A percentile compares a stretch with the other conserved stretches of the same genome.
Evolutionary conservation across 2,113 vertebrate genomes (phyloP).

Genomic region (Pan troglodytes): DNA sequence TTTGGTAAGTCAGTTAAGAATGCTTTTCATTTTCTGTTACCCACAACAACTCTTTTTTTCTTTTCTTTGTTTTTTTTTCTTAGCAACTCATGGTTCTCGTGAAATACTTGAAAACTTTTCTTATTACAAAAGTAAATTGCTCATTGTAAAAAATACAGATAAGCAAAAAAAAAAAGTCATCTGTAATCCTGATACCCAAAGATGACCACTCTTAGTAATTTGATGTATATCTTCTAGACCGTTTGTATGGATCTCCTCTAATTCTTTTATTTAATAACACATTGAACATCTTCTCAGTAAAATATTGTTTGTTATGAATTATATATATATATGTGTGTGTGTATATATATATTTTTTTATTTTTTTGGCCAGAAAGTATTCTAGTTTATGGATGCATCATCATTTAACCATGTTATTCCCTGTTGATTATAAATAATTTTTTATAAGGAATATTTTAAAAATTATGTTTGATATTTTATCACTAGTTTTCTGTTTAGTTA

Average conservation of each 20-base stretch:
- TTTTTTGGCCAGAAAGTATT: not conserved
- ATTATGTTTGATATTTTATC: constrained; percentile 25
- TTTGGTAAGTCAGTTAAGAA: constrained; percentile 90
- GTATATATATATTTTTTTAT: too few relatives aligned
- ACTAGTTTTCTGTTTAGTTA: constrained; percentile 13
- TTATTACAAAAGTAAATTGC: constrained; percentile 34
- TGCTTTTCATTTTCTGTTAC: not conserved
- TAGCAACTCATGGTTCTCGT: not conserved
- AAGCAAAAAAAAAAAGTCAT: not conserved
- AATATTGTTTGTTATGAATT: not conserved
- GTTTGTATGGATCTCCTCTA: constrained; percentile 9
- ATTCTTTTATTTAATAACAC: constrained; percentile 20
- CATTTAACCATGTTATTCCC: not conserved
- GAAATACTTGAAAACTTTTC: constrained; percentile 50
- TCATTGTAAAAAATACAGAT: constrained; percentile 32
- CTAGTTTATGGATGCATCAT: not conserved
- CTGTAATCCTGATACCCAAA: not conserved
- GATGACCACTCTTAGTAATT: constrained; percentile 17
- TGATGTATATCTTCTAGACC: constrained; percentile 9
- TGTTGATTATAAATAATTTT: constrained; percentile 9
- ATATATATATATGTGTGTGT: too few relatives aligned
- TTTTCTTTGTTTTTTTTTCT: not conserved
- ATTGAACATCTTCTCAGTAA: not conserved
- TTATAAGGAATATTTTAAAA: constrained; percentile 16
- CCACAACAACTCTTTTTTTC: not conserved